Evolutionary conservation across 2,888 invertebrate species (phyloP).

Genomic region (Clitarchus hookeri): DNA sequence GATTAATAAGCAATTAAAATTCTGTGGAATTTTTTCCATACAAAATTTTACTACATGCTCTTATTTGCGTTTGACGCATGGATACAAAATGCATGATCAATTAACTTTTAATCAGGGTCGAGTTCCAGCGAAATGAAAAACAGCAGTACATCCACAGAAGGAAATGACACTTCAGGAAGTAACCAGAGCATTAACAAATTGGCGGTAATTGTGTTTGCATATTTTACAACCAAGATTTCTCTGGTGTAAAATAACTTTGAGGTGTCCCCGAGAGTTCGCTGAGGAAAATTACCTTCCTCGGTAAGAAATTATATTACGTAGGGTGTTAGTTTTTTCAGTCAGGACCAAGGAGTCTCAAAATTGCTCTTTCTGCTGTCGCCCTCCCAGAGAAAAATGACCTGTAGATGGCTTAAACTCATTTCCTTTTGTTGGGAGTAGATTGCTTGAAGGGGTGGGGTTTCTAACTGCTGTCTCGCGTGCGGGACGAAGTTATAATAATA

Average conservation of each 20-base stretch:
- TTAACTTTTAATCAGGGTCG: too few relatives aligned
- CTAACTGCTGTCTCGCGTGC: background rate
- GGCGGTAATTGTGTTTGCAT: too few relatives aligned
- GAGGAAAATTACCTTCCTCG: background rate
- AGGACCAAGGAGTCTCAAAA: background rate
- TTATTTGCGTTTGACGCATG: too few relatives aligned
- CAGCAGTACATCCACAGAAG: too few relatives aligned
- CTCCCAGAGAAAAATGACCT: background rate
- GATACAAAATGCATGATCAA: too few relatives aligned
- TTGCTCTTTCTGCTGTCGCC: slow-evolving; percentile 2
- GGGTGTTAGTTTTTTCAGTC: background rate
- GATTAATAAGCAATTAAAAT: too few relatives aligned
- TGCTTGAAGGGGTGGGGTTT: background rate
- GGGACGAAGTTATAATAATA: background rate
- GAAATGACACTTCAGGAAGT: too few relatives aligned
- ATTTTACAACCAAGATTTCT: too few relatives aligned
- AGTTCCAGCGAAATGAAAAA: too few relatives aligned
- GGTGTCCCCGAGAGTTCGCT: background rate
- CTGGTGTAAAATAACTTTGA: background rate
- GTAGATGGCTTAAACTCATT: slow-evolving; percentile 3
- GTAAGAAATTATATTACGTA: background rate
- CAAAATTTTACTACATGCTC: too few relatives aligned
- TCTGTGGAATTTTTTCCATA: too few relatives aligned
- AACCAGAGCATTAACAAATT: too few relatives aligned
- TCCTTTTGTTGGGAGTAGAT: background rate